Evolutionary conservation across 2,113 vertebrate genomes (phyloP).

Genomic region (Oxygymnocypris stewartii): DNA sequence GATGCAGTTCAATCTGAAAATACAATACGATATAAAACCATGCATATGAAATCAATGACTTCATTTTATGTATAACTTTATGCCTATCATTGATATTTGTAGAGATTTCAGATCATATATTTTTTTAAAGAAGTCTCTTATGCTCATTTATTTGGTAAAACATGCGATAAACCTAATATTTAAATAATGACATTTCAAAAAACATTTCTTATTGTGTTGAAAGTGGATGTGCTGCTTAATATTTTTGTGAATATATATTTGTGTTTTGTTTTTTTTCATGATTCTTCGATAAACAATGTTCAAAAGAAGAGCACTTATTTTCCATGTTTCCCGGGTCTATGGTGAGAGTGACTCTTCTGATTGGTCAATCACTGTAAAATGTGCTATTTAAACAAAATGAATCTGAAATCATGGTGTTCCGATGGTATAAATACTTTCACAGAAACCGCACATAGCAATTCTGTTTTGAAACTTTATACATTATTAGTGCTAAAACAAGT

Average conservation of each 20-base stretch:
- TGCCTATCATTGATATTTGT: no score
- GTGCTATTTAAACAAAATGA: background rate
- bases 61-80: no score
- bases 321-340: background rate
- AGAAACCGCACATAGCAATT: background rate
- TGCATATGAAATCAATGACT: background rate
- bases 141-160: no score
- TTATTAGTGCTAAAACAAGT: background rate
- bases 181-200: no score
- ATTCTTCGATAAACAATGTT: background rate
- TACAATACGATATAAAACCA: background rate
- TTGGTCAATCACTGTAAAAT: background rate
- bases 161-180: no score
- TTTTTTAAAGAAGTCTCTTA: background rate
- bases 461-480: background rate
- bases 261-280: no score
- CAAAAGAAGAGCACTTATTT: background rate
- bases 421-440: background rate
- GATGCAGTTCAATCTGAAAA: background rate
- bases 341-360: background rate
- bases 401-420: background rate
- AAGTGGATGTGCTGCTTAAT: background rate
- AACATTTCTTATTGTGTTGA: background rate
- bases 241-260: background rate
- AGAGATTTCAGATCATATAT: no score